Evolutionary conservation across 2,113 vertebrate species (phyloP), one percentile per base, ranked within the genome.

Genomic region (Cephalopterus ornatus): DNA sequence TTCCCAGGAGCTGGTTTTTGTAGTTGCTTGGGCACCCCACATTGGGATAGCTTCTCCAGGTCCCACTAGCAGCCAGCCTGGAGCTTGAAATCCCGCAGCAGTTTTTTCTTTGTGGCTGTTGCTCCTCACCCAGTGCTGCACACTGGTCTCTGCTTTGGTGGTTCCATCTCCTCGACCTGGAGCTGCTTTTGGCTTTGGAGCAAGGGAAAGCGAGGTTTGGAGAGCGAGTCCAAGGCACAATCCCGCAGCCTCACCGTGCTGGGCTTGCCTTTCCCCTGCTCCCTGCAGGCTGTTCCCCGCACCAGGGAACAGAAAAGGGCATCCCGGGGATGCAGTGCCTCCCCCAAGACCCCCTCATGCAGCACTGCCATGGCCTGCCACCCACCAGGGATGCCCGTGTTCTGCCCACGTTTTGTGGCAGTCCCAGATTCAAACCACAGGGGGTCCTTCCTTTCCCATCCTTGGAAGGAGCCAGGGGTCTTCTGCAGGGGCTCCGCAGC

Each of bases 351-450:
- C 84, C 58, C 70, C 67, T n/a, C 22, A 5, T 0, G 0, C 79
- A 83, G 89, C 93, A 86, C 94, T 85, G 85, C 93, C 89, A 26
- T 33, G 83, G 86, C 83, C 85, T 92, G 80, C 49, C 76, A 14
- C 76, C 88, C 27, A 1, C 59, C 63, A 3, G 30, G 79, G 81
- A 30, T 79, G 77, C 82, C n/a, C 1, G 1, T 2, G 56, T 41
- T 44, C 81, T 78, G 71, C 56, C 71, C 22, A 1, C 0, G 0
- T 62, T 63, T 58, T 23, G 30, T 63, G 74, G 35, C 86, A 39
- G 47, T 33, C 50, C 71, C 14, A 6, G 35, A 5, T 49, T 73
- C 21, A 52, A 32, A 47, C 35, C 47, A 3, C 30, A 21, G 70
- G n/a, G 61, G 6, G 11, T 50, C 55, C 37, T 44, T 65, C 52